A percentile compares a stretch with the other conserved stretches of the same genome.
phyloP scores from a whole-genome alignment of 2,113 vertebrate genomes.

The Globicephala melas region DNA sequence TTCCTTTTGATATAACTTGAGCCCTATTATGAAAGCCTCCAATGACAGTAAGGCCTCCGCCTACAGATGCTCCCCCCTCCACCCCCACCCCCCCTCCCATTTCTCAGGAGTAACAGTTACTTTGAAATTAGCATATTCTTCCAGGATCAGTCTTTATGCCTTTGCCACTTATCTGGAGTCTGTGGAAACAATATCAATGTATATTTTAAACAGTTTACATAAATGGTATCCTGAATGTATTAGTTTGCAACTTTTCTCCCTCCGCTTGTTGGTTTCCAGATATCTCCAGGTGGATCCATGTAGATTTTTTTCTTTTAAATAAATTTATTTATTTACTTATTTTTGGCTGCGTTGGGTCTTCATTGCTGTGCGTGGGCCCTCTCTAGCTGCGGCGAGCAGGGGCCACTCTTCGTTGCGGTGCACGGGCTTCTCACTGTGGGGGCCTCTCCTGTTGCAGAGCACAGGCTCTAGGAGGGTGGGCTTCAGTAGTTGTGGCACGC shows the following conservation, averaged over 20 bases:
- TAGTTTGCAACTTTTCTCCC: neutral
- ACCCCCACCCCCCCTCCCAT: neutral
- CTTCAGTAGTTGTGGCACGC: no score
- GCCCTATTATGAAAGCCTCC: neutral
- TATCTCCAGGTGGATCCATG: neutral
- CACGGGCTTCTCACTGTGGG: no score
- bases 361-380: no score
- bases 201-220: neutral
- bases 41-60: neutral
- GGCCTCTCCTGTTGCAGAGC: no score
- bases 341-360: no score
- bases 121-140: constrained; percentile 22
- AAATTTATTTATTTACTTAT: no score
- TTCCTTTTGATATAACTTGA: neutral
- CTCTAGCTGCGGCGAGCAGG: no score
- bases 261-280: neutral
- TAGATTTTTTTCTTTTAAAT: neutral
- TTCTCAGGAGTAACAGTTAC: neutral
- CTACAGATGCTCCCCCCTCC: neutral
- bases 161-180: neutral
- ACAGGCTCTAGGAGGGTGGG: no score
- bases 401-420: no score
- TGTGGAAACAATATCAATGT: neutral
- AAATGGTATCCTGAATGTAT: neutral
- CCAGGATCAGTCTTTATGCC: neutral